Percentiles rank a stretch among this genome's conserved stretches.
Evolutionary conservation across 2,113 vertebrate species (phyloP).

Genomic region (Callocephalon fimbriatum): DNA sequence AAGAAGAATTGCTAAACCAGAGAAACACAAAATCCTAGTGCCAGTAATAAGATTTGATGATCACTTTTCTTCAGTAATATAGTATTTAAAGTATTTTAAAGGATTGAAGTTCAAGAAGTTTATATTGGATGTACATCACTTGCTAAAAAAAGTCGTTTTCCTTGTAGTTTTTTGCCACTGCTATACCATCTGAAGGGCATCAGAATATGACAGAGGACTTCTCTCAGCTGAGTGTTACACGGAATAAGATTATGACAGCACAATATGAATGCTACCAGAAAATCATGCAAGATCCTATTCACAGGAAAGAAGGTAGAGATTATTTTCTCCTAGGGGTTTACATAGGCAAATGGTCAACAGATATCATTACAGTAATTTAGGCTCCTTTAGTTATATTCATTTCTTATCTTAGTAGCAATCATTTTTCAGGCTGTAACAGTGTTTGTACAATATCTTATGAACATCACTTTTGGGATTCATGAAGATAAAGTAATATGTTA

Average conservation of each 20-base stretch:
- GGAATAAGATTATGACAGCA: constrained; percentile 94
- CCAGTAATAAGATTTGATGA: neutral
- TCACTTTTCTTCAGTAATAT: neutral
- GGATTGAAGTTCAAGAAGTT: neutral
- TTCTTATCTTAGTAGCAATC: neutral
- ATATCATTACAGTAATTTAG: neutral
- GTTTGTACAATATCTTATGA: neutral
- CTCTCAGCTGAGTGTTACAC: constrained; percentile 79
- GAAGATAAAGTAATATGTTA: neutral
- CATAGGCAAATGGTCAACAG: neutral
- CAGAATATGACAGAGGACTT: neutral
- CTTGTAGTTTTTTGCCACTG: constrained; percentile 76
- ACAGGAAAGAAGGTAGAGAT: constrained; percentile 73
- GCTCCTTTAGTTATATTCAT: neutral
- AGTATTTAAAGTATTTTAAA: neutral
- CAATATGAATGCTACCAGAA: constrained; percentile 98
- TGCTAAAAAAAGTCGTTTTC: neutral
- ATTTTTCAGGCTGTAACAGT: neutral
- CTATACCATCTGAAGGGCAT: constrained; percentile 68
- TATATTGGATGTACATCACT: neutral
- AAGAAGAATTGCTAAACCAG: neutral
- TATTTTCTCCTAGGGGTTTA: neutral
- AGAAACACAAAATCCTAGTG: neutral
- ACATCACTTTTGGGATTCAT: rapidly evolving
- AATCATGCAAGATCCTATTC: constrained; percentile 86